Evolutionary conservation across 1,140 invertebrate genomes (phyloP).

Genomic region (Myzus persicae): DNA sequence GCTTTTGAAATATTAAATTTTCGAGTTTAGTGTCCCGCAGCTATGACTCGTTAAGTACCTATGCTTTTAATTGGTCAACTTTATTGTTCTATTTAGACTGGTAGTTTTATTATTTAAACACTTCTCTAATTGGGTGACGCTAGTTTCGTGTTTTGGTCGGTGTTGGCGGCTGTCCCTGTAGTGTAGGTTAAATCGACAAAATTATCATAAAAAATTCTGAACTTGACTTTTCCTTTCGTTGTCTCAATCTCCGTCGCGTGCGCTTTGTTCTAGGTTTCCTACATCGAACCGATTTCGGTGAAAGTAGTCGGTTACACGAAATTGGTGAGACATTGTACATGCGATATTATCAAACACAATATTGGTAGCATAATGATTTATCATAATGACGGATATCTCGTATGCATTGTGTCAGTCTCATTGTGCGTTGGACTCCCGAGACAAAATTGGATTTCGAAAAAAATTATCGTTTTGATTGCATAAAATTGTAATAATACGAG

Average conservation of each 20-base stretch:
- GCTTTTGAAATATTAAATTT: constrained; percentile 12
- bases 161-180: background rate
- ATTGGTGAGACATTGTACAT: background rate
- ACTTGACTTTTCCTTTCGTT: background rate
- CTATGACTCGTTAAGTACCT: background rate
- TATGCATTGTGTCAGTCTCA: background rate
- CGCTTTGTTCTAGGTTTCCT: background rate
- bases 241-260: too few species aligned
- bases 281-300: background rate
- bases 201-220: background rate
- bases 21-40: background rate
- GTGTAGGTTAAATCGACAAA: background rate
- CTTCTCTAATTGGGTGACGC: background rate
- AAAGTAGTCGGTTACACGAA: background rate
- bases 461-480: background rate
- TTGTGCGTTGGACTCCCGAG: background rate
- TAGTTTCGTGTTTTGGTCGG: background rate
- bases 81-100: constrained; percentile 20
- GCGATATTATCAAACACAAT: background rate
- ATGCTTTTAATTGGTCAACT: constrained; percentile 23
- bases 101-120: constrained; percentile 26
- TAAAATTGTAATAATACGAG: background rate
- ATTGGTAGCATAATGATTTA: background rate
- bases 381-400: background rate
- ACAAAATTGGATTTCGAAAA: constrained; percentile 2